Evolutionary conservation across 1,140 invertebrate species (phyloP).

Genomic region (Lethrus apterus): DNA sequence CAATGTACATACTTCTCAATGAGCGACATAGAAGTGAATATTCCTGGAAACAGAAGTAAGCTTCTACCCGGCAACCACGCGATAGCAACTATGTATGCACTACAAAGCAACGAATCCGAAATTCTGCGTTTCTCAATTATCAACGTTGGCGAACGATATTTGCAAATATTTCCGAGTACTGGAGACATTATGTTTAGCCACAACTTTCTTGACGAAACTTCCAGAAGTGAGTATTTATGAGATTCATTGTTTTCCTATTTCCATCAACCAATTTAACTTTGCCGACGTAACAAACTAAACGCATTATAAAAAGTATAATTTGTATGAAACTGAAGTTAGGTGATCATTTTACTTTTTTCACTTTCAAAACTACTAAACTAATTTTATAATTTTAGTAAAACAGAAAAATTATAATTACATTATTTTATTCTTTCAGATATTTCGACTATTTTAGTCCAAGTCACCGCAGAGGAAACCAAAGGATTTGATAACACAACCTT

Average conservation of each 20-base stretch:
- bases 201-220: conserved; percentile 5
- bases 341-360: background rate
- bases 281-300: no score
- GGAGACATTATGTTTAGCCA: conserved; percentile 10
- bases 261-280: no score
- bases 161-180: background rate
- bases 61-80: conserved; percentile 2
- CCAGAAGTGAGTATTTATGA: conserved; percentile 12
- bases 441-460: conserved; percentile 13
- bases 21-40: conserved; percentile 9
- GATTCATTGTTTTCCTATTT: no score
- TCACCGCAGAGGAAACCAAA: conserved; percentile 23
- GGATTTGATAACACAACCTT: conserved; percentile 20
- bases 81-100: conserved; percentile 6
- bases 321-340: background rate
- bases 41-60: conserved; percentile 9
- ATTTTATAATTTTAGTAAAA: no score
- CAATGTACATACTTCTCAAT: conserved; percentile 10
- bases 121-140: conserved; percentile 3
- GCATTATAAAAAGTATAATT: no score
- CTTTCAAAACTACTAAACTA: background rate
- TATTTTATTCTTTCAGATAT: conserved; percentile 18
- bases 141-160: conserved; percentile 1
- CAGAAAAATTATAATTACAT: background rate
- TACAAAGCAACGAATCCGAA: background rate